Percentiles rank a stretch among this genome's conserved stretches.
Conservation (phyloP, 1,140 invertebrate genomes). For the Paralvinella palmiformis region DNA sequence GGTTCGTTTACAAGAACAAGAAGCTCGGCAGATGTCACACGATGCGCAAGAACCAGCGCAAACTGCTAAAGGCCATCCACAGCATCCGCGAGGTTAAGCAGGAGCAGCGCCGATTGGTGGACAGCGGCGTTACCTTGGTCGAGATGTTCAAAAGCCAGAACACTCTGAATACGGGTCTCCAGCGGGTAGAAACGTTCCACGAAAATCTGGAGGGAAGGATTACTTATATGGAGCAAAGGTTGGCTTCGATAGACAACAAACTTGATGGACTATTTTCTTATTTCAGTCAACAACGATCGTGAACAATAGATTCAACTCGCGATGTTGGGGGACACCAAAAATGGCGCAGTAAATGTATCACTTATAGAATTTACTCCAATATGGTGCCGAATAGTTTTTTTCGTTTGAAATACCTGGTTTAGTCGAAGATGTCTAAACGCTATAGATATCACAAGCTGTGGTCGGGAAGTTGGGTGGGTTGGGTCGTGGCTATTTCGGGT, state of each 20-base stretch:
- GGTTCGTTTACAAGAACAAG: slow-evolving; percentile 38
- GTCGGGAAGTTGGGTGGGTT: neutral
- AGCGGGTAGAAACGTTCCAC: neutral
- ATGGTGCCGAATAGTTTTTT: neutral
- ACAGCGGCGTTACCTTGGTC: slow-evolving; percentile 39
- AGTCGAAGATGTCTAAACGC: neutral
- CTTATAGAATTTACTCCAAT: neutral
- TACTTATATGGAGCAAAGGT: neutral
- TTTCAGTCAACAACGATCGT: too few species aligned
- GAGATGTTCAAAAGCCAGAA: slow-evolving; percentile 37
- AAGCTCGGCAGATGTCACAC: neutral
- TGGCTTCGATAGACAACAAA: neutral
- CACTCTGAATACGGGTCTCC: slow-evolving; percentile 23
- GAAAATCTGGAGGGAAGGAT: neutral
- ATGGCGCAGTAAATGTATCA: too few species aligned
- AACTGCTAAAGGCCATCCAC: slow-evolving; percentile 40
- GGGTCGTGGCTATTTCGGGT: neutral
- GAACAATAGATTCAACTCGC: too few species aligned
- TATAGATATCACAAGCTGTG: neutral
- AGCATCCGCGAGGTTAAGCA: slow-evolving; percentile 42
- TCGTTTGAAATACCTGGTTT: neutral
- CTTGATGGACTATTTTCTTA: neutral
- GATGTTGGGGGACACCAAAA: too few species aligned
- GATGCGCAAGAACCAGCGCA: slow-evolving; percentile 24
- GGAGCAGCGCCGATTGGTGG: slow-evolving; percentile 35